A percentile compares a stretch with the other conserved stretches of the same genome.
Evolutionary conservation across 1,140 invertebrate species (phyloP).

Genomic region (Probaryconus sp.): DNA sequence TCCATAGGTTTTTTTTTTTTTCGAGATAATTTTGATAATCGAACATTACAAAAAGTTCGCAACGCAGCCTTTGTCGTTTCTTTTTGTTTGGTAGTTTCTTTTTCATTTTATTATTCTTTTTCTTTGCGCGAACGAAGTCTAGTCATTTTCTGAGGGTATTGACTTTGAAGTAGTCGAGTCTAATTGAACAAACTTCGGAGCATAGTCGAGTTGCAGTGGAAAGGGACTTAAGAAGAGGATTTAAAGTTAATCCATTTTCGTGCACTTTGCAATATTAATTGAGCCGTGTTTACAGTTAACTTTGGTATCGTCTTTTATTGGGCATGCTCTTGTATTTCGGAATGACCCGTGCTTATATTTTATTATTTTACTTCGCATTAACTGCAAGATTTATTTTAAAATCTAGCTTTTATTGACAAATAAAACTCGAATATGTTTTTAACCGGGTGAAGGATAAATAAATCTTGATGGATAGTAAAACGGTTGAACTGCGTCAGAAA

Average conservation of each 20-base stretch:
- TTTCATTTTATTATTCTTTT: slow-evolving; percentile 34
- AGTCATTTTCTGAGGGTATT: slow-evolving; percentile 69
- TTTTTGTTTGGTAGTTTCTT: slow-evolving; percentile 27
- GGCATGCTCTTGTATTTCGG: slow-evolving; percentile 11
- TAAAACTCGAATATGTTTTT: too few species aligned
- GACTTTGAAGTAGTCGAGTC: slow-evolving; percentile 65
- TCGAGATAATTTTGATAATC: slow-evolving; percentile 19
- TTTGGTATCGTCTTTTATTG: slow-evolving; percentile 14
- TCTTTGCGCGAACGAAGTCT: slow-evolving; percentile 61
- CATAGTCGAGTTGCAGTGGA: slow-evolving; percentile 61
- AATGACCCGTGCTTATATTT: background rate
- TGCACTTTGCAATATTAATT: slow-evolving; percentile 67
- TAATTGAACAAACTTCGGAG: slow-evolving; percentile 72
- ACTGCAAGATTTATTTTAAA: too few species aligned
- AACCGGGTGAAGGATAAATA: too few species aligned
- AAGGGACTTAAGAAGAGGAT: slow-evolving; percentile 62
- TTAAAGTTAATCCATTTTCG: slow-evolving; percentile 70
- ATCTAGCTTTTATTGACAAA: too few species aligned
- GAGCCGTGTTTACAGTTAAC: slow-evolving; percentile 49
- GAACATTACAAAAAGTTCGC: background rate
- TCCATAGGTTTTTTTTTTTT: too few species aligned
- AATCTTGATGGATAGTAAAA: too few species aligned
- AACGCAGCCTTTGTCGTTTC: slow-evolving; percentile 10
- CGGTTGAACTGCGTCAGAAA: too few species aligned
- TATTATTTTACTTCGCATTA: background rate